These are phyloP conservation scores for Gobio occitaniae DNA, from an alignment of 2,797 vertebrate genomes.

Conservation along the genomic window DNA sequence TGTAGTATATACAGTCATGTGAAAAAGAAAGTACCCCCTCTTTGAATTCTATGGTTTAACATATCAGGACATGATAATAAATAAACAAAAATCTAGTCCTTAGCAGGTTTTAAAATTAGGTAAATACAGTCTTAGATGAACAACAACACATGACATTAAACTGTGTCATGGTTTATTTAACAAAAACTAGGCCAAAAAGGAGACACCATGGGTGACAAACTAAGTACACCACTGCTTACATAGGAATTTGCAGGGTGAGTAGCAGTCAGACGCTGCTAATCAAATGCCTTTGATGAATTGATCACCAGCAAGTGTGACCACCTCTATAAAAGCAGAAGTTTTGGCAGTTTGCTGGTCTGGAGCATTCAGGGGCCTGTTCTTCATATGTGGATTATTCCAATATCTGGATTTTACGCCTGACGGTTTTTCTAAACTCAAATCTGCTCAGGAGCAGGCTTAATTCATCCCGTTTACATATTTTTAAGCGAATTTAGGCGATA, in stretches of 20 bases:
- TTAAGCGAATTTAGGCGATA: too few relatives aligned
- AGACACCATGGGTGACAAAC: too few relatives aligned
- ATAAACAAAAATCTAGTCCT: too few relatives aligned
- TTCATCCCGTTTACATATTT: too few relatives aligned
- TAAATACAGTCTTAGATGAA: background rate
- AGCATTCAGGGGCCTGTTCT: too few relatives aligned
- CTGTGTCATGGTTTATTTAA: background rate
- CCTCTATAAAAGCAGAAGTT: too few relatives aligned
- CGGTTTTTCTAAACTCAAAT: too few relatives aligned
- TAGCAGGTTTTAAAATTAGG: background rate
- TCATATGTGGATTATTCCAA: too few relatives aligned
- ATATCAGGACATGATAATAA: too few relatives aligned
- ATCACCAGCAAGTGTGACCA: background rate
- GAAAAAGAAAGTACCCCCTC: background rate
- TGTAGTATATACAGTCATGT: background rate
- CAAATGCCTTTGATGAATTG: background rate
- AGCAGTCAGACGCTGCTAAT: background rate
- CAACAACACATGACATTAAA: background rate
- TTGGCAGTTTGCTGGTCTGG: too few relatives aligned
- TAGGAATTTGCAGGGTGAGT: background rate
- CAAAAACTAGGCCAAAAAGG: background rate
- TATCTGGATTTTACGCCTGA: too few relatives aligned
- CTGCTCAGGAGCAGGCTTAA: too few relatives aligned
- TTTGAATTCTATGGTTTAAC: background rate
- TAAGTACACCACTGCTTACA: background rate